A percentile compares a stretch with the other conserved stretches of the same genome.
These are phyloP conservation scores for Capreolus pygargus DNA, from an alignment of 2,113 vertebrate species.

Conservation along the genomic window DNA sequence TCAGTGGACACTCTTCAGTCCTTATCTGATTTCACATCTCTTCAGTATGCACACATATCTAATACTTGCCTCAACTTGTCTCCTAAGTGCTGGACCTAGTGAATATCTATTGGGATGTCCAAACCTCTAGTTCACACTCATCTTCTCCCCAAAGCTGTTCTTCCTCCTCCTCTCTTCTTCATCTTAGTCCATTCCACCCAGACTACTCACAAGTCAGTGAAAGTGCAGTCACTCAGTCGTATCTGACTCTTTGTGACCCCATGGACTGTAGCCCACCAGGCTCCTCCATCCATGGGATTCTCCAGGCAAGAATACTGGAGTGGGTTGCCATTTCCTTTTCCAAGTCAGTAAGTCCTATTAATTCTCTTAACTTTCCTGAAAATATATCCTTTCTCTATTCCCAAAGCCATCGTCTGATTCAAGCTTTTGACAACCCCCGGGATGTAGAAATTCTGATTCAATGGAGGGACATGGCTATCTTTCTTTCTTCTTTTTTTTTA, in stretches of 20 bases:
- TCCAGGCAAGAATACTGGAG: too few species aligned
- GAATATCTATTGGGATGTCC: not conserved
- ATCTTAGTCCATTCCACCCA: not conserved
- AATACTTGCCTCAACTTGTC: not conserved
- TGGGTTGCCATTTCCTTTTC: too few species aligned
- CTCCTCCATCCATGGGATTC: too few species aligned
- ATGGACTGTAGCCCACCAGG: too few species aligned
- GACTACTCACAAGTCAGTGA: not conserved
- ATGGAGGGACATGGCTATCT: not conserved
- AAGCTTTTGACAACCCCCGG: not conserved
- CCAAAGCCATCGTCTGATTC: not conserved
- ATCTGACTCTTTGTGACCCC: too few species aligned
- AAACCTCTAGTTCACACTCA: not conserved
- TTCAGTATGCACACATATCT: not conserved
- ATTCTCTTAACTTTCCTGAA: slow-evolving; percentile 14
- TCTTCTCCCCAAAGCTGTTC: not conserved
- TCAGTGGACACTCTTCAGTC: not conserved
- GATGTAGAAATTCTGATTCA: not conserved
- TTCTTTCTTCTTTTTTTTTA: not conserved
- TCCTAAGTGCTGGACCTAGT: not conserved
- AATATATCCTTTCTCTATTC: not conserved
- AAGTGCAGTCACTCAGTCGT: too few species aligned
- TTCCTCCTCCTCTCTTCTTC: not conserved
- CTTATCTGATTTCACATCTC: not conserved
- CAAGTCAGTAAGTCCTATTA: not conserved